phyloP scores from a whole-genome alignment of 2,888 invertebrate genomes.

The Zaprionus bogoriensis region DNA sequence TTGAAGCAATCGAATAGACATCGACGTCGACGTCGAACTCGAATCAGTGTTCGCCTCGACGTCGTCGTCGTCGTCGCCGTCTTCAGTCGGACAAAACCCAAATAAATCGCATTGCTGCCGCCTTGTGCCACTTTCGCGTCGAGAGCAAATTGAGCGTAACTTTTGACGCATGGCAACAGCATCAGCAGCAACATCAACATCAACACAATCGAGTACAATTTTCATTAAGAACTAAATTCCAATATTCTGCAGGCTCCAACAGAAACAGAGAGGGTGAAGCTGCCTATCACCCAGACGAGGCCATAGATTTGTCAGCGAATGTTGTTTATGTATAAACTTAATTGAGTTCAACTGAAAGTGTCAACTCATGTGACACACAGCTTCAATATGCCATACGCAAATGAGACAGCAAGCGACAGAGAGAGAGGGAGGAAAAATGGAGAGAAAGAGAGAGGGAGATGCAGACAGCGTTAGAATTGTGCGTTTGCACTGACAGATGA shows the following conservation, averaged over 20 bases:
- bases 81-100: slow-evolving; percentile 18
- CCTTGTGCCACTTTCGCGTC: slow-evolving; percentile 36
- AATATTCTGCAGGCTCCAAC: slow-evolving; percentile 17
- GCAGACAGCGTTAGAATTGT: slow-evolving; percentile 3
- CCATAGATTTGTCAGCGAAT: slow-evolving; percentile 63
- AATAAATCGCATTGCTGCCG: slow-evolving; percentile 41
- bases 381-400: slow-evolving; percentile 43
- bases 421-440: not conserved
- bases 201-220: slow-evolving; percentile 71
- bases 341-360: slow-evolving; percentile 81
- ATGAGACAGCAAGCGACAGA: slow-evolving; percentile 17
- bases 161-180: slow-evolving; percentile 61
- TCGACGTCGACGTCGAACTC: not conserved
- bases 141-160: slow-evolving; percentile 48
- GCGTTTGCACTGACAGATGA: slow-evolving; percentile 27
- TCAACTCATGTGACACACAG: slow-evolving; percentile 73
- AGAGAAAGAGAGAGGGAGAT: not conserved
- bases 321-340: slow-evolving; percentile 72
- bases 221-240: slow-evolving; percentile 56
- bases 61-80: not conserved
- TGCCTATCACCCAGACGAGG: no score
- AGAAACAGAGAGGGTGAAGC: not conserved
- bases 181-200: no score
- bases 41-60: not conserved
- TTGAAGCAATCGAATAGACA: not conserved